Evolutionary conservation across 2,888 invertebrate genomes (phyloP), one percentile per base, ranked within the genome.

Genomic region (Drosophila multiciliata): DNA sequence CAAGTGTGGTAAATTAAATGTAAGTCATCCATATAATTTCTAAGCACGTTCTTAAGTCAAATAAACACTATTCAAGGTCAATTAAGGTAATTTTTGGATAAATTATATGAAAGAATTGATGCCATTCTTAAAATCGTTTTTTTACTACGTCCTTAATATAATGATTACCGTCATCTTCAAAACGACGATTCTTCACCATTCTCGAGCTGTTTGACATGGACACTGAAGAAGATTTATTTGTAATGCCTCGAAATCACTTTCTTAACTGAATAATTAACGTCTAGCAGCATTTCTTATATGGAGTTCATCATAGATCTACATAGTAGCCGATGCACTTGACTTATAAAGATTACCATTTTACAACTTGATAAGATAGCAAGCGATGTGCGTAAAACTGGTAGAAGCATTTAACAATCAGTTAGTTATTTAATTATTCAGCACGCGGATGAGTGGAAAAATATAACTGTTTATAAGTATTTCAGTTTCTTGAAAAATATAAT

Each of bases 181-280:
- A 92, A 20, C 93, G 90, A 55, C 92, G 91, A 89, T 92, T 92
- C 72, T 91, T 92, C 29, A 81, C 89, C 74, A 89, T 86, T 57
- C 49, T 62, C 8, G 33, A 66, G n/a, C 42, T 55, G 48, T 40
- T 61, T 42, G 75, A 50, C 64, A 71, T 75, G 57, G n/a, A 62
- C 20, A 42, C 50, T 35, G 7, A 45, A 8, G 32, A 36, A 8
- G 17, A n/a, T 15, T 55, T 42, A 42, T 42, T 49, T 42, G 15
- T n/a, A 26, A 11, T 23, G 23, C 23, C 20, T 26, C 52, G 33
- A 67, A 35, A 66, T 23, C 49, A 52, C 23, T 36, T 23, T 0
- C 40, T n/a, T 29, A 65, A 78, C 78, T 78, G 52, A 72, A 35
- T 50, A 29, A 49, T 59, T 11, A 20, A 15, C 40, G 20, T 29